A percentile compares a stretch with the other conserved stretches of the same genome.
These are phyloP conservation scores for Trachops cirrhosus DNA, from an alignment of 2,797 vertebrate genomes.

Conservation along the genomic window DNA sequence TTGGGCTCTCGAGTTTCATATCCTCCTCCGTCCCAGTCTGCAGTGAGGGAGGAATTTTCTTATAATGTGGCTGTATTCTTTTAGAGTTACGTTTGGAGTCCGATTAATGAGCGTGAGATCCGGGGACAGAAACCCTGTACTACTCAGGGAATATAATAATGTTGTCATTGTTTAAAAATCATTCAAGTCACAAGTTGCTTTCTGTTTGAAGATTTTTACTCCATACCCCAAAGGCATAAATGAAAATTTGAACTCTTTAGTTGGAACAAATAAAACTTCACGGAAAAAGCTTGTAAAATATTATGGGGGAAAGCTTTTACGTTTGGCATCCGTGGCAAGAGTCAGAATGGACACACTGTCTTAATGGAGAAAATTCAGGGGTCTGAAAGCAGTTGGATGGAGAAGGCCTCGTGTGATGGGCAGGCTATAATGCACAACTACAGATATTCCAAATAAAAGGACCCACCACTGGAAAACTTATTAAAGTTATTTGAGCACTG, in stretches of 20 bases:
- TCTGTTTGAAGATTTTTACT: conserved; percentile 33
- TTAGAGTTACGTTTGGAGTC: conserved; percentile 56
- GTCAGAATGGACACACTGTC: not conserved
- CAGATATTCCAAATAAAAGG: not conserved
- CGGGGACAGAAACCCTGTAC: conserved; percentile 40
- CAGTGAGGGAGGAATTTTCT: conserved; percentile 21
- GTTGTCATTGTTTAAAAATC: conserved; percentile 58
- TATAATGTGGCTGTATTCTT: conserved; percentile 48
- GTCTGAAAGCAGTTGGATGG: not conserved
- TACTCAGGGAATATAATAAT: conserved; percentile 59
- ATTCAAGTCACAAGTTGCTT: conserved; percentile 50
- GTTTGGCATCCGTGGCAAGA: not conserved
- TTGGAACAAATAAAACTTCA: conserved; percentile 16
- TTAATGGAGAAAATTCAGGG: not conserved
- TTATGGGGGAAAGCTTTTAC: not conserved
- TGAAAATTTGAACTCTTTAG: conserved; percentile 38
- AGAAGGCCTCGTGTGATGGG: not conserved
- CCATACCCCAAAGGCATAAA: not conserved
- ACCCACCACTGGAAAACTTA: not conserved
- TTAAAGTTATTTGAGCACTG: not conserved
- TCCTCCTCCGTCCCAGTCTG: not conserved
- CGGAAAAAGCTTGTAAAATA: conserved; percentile 8
- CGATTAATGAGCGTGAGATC: conserved; percentile 35
- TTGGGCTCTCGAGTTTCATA: not conserved
- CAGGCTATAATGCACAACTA: not conserved